Evolutionary conservation across 2,797 vertebrate species (phyloP).

Genomic region (Thalassophryne amazonica): DNA sequence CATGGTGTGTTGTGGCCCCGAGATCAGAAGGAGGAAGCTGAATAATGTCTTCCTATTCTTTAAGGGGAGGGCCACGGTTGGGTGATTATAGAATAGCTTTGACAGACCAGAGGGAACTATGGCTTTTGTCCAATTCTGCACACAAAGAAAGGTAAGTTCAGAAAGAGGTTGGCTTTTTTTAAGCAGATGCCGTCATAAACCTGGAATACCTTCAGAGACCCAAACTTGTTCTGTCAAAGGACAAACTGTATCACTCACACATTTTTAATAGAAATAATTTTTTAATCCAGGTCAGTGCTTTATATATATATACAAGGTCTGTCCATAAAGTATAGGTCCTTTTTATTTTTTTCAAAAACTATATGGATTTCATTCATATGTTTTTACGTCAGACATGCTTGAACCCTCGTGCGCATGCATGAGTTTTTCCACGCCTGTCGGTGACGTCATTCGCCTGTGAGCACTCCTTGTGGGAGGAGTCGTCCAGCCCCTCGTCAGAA

Average conservation of each 20-base stretch:
- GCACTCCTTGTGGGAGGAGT: too few species aligned
- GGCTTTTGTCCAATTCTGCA: conserved; percentile 81
- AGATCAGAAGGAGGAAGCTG: conserved; percentile 83
- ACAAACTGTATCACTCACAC: conserved; percentile 24
- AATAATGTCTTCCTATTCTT: conserved; percentile 86
- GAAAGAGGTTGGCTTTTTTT: conserved; percentile 68
- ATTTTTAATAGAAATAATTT: conserved; percentile 38
- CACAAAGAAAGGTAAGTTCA: conserved; percentile 70
- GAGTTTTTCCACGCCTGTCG: too few species aligned
- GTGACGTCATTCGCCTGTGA: too few species aligned
- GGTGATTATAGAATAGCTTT: conserved; percentile 83
- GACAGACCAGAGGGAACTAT: conserved; percentile 79
- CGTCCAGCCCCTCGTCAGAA: too few species aligned
- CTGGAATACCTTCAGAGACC: conserved; percentile 64
- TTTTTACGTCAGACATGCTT: too few species aligned
- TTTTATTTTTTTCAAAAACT: too few species aligned
- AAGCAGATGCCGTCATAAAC: conserved; percentile 72
- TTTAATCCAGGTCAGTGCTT: conserved; percentile 29
- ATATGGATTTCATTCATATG: too few species aligned
- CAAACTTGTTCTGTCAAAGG: conserved; percentile 56
- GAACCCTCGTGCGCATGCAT: too few species aligned
- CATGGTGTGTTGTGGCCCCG: conserved; percentile 80
- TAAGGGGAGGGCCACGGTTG: conserved; percentile 79
- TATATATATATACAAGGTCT: background rate
- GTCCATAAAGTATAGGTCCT: too few species aligned